Conservation (phyloP, 2,888 invertebrate genomes). For the Calliphora vomitoria region DNA sequence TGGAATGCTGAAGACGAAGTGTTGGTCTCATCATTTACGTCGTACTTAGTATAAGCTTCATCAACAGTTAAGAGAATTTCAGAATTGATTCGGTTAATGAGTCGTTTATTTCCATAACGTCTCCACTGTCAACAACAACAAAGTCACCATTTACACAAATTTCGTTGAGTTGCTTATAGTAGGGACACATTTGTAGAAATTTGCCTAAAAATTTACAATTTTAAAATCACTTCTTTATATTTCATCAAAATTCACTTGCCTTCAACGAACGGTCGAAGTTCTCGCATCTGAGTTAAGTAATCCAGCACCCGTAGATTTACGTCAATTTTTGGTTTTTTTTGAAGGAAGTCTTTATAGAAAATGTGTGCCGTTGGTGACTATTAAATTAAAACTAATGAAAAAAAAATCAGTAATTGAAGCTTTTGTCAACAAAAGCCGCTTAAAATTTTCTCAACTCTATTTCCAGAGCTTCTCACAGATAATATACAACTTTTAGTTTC, state of each 20-base stretch:
- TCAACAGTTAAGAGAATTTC: not conserved
- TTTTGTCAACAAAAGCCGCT: not conserved
- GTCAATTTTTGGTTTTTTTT: slow-evolving; percentile 59
- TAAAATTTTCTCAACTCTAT: too few species aligned
- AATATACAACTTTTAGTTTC: not conserved
- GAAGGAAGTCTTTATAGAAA: not conserved
- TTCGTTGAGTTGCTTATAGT: slow-evolving; percentile 37
- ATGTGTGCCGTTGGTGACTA: slow-evolving; percentile 7
- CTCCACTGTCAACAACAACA: not conserved
- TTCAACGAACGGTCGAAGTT: slow-evolving; percentile 41
- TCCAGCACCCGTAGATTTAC: slow-evolving; percentile 35
- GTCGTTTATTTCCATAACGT: not conserved
- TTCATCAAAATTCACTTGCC: not conserved
- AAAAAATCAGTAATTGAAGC: not conserved
- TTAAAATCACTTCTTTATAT: not conserved
- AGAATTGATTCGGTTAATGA: not conserved
- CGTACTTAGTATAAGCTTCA: not conserved
- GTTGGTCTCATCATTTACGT: not conserved
- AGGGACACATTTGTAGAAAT: slow-evolving; percentile 54
- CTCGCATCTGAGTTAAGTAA: slow-evolving; percentile 29
- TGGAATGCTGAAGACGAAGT: not conserved
- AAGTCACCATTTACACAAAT: slow-evolving; percentile 1
- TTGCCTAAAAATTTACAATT: not conserved
- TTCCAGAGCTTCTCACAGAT: not conserved
- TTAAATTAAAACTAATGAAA: slow-evolving; percentile 8